Percentiles rank a stretch among this genome's conserved stretches.
These are phyloP conservation scores for Trichonephila clavata DNA, from an alignment of 1,140 invertebrate genomes.

Conservation along the genomic window DNA sequence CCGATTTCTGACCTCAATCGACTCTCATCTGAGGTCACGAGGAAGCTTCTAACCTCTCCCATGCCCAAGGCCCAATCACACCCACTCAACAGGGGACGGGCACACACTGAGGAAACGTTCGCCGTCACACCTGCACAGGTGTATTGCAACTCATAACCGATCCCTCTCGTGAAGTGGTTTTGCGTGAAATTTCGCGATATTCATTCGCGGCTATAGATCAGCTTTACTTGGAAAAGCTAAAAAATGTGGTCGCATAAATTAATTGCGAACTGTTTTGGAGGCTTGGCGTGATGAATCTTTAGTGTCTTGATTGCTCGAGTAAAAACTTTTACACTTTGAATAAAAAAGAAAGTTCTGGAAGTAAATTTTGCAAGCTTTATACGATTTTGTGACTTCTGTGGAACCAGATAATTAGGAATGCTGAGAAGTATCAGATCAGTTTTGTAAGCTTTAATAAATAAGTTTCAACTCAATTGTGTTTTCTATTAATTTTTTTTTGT, in stretches of 20 bases:
- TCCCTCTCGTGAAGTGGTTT: neutral
- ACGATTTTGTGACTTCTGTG: too few species aligned
- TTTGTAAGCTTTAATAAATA: too few species aligned
- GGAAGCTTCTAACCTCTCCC: slow-evolving; percentile 41
- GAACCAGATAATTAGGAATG: too few species aligned
- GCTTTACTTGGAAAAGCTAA: neutral
- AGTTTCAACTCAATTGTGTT: too few species aligned
- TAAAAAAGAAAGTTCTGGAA: too few species aligned
- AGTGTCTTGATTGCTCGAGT: too few species aligned
- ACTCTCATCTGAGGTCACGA: slow-evolving; percentile 51
- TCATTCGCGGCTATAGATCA: neutral
- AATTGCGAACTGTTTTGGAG: neutral
- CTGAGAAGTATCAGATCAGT: too few species aligned
- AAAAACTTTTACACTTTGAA: neutral
- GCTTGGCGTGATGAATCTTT: neutral
- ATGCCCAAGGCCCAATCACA: slow-evolving; percentile 26
- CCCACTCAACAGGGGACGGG: slow-evolving; percentile 22
- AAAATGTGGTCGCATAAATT: neutral
- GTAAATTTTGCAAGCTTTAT: too few species aligned
- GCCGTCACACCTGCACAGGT: neutral
- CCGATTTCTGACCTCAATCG: slow-evolving; percentile 61
- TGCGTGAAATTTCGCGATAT: neutral
- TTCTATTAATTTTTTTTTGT: too few species aligned
- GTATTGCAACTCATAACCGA: neutral
- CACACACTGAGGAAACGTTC: neutral